Evolutionary conservation across 1,140 invertebrate genomes (phyloP).

Genomic region (Delia radicum): DNA sequence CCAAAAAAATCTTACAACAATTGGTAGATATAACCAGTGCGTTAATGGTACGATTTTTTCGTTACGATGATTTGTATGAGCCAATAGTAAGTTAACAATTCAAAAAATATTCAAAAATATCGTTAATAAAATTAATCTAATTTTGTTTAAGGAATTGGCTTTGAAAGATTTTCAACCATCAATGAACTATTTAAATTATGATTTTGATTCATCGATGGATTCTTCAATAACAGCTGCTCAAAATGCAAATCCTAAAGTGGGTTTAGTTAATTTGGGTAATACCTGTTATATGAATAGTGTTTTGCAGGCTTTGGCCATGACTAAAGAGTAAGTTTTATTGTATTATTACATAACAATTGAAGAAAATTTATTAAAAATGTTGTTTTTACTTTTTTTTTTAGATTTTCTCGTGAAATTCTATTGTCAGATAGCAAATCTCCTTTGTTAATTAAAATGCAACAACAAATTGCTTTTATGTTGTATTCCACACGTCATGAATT

Average conservation of each 20-base stretch:
- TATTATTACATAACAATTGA: not conserved
- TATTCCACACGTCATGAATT: conserved; percentile 66
- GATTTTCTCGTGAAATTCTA: conserved; percentile 65
- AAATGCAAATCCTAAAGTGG: conserved; percentile 63
- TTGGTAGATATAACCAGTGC: conserved; percentile 58
- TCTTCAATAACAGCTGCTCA: conserved; percentile 7
- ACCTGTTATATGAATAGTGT: conserved; percentile 88
- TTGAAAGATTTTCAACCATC: conserved; percentile 40
- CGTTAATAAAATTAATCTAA: not conserved
- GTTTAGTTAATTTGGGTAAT: conserved; percentile 81
- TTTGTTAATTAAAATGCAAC: conserved; percentile 69
- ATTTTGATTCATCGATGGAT: conserved; percentile 28
- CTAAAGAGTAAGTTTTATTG: conserved; percentile 67
- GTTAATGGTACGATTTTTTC: conserved; percentile 58
- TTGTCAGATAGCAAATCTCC: conserved; percentile 57
- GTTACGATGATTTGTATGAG: conserved; percentile 54
- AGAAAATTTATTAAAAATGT: not conserved
- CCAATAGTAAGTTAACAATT: conserved; percentile 30
- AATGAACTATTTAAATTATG: conserved; percentile 32
- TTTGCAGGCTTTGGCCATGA: conserved; percentile 78
- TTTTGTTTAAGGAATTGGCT: conserved; percentile 29
- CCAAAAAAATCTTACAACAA: conserved; percentile 56
- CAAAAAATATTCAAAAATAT: too few relatives aligned
- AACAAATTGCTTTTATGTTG: conserved; percentile 72
- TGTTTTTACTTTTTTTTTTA: conserved; percentile 40